phyloP scores from a whole-genome alignment of 2,888 invertebrate genomes.

The Apodemia hepburni region DNA sequence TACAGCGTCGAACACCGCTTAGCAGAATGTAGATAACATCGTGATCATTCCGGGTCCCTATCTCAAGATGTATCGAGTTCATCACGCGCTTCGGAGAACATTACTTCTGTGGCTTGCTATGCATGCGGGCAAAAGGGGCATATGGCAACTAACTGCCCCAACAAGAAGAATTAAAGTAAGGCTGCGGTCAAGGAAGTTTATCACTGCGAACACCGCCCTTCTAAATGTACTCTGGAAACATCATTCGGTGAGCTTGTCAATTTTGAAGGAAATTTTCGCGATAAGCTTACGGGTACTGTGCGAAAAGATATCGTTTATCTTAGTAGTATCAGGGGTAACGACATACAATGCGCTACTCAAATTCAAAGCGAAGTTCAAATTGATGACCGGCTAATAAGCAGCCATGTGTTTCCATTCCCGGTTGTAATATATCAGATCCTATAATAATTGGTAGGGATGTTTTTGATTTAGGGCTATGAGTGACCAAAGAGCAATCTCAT shows the following conservation, averaged over 20 bases:
- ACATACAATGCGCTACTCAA: slow-evolving; percentile 17
- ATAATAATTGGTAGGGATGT: background rate
- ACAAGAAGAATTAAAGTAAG: background rate
- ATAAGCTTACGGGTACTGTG: slow-evolving; percentile 25
- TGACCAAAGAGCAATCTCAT: background rate
- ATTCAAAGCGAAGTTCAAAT: slow-evolving; percentile 4
- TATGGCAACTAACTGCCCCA: background rate
- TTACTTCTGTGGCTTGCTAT: slow-evolving; percentile 19
- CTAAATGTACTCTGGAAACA: slow-evolving; percentile 19
- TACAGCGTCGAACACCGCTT: slow-evolving; percentile 27
- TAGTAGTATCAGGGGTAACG: slow-evolving; percentile 28
- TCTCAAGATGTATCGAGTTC: background rate
- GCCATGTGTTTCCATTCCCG: background rate
- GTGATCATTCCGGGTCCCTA: background rate
- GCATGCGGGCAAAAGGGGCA: slow-evolving; percentile 20
- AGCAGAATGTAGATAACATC: slow-evolving; percentile 26
- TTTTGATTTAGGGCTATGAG: background rate
- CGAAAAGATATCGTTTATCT: slow-evolving; percentile 29
- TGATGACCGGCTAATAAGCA: background rate
- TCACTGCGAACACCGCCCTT: background rate
- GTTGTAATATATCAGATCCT: background rate
- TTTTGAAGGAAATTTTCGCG: slow-evolving; percentile 20
- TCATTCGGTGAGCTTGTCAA: slow-evolving; percentile 23
- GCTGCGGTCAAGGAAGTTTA: too few relatives aligned
- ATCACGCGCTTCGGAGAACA: background rate